These are phyloP conservation scores for Thysanoteuthis rhombus DNA, from an alignment of 2,888 invertebrate species.

Conservation along the genomic window DNA sequence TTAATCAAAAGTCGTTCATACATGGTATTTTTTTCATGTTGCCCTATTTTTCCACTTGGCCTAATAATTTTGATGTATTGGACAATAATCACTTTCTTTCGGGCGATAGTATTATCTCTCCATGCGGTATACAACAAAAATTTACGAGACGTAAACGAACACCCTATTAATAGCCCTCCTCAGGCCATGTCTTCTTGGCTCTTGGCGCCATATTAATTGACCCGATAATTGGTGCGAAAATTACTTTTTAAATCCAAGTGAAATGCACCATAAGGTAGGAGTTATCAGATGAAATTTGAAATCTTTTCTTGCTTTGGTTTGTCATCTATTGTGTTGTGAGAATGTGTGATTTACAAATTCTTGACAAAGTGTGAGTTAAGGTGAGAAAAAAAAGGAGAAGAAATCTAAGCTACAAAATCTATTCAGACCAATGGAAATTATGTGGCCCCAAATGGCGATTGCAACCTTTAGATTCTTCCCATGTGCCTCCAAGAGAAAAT, in stretches of 20 bases:
- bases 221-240: slow-evolving; percentile 12
- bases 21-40: not conserved
- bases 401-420: not conserved
- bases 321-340: not conserved
- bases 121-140: not conserved
- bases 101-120: not conserved
- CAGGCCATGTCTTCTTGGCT: not conserved
- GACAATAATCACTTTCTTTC: not conserved
- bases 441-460: not conserved
- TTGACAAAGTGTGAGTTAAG: not conserved
- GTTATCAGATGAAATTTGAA: not conserved
- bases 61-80: not conserved
- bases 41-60: not conserved
- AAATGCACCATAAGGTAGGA: not conserved
- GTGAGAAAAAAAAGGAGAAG: too few species aligned
- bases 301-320: not conserved
- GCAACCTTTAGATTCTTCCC: not conserved
- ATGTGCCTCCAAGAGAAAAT: not conserved
- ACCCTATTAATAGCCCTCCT: not conserved
- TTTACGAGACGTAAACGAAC: not conserved
- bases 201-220: not conserved
- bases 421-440: not conserved
- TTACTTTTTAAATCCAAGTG: not conserved
- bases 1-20: not conserved
- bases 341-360: not conserved